Evolutionary conservation across 1,140 invertebrate genomes (phyloP).

Genomic region (Varroa destructor): DNA sequence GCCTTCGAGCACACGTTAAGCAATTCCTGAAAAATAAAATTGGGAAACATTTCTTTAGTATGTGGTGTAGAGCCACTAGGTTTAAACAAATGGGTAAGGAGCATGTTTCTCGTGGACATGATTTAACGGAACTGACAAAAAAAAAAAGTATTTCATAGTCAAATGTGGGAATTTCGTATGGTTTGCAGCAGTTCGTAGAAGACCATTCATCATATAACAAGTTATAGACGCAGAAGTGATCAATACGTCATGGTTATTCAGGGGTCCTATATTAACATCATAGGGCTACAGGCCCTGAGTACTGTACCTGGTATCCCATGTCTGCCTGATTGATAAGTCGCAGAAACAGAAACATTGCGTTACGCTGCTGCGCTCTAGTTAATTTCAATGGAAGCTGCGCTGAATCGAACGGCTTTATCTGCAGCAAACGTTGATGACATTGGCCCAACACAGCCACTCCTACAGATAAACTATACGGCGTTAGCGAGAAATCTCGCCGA

Average conservation of each 20-base stretch:
- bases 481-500: slow-evolving; percentile 6
- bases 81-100: no score
- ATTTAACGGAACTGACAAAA: no score
- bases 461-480: not conserved
- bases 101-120: no score
- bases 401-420: not conserved
- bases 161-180: no score
- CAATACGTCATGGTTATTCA: no score
- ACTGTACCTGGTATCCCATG: not conserved
- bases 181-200: no score
- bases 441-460: not conserved
- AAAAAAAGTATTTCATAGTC: no score
- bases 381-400: not conserved
- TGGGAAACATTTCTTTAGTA: not conserved
- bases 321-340: slow-evolving; percentile 4
- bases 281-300: not conserved
- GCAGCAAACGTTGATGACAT: not conserved
- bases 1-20: not conserved
- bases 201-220: no score
- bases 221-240: no score
- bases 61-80: not conserved
- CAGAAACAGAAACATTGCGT: slow-evolving; percentile 1
- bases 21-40: not conserved
- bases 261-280: no score
- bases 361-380: not conserved